Base-by-base conservation (phyloP, 2,888 invertebrate species). In the Agrochola lota region DNA sequence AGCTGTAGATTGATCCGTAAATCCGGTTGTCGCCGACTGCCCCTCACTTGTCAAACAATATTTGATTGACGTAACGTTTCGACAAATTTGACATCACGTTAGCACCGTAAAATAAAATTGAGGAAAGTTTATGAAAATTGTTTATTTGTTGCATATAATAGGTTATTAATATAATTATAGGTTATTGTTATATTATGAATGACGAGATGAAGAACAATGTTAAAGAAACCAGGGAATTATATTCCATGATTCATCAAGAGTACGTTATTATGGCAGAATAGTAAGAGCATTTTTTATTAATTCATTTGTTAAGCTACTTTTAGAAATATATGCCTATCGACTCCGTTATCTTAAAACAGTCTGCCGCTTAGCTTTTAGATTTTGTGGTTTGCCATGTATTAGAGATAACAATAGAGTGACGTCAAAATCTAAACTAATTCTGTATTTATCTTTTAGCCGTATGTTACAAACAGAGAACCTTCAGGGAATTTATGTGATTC, bases 261-360 rank as follows among this genome's bases (percentile, higher is more conserved):
- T 99, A 99, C 91, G 98, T 98, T 89, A 98, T 99, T 88, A 97
- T 99, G 94, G 98, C 99, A 7, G 99, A 99, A 97, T 99, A 99
- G 99, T 99, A 97, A 98, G 98, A 97, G 49, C 49, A 43, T 57
- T 46, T 20, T 71, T 17, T 15, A 7, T 17, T 35, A 6, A 12
- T 67, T 52, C 1, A 9, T 77, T 55, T 43, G 0, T 7, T 66
- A n/a, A 0, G n/a, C 35, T 43, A 12, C 17, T 69, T 35, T 55
- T 23, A 40, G 9, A 46, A 66, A 26, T 46, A 23, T 2, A 26
- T 66, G 12, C 20, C 0, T 52, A 8, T 2, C 52, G 11, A 30
- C 15, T 49, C 2, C 20, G 8, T 15, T 68, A 35, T 15, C 20
- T 77, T 30, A 23, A 7, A 43, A 20, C 20, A 20, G 17, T 30